phyloP scores from a whole-genome alignment of 2,888 invertebrate genomes.

The Danaus chrysippus region DNA sequence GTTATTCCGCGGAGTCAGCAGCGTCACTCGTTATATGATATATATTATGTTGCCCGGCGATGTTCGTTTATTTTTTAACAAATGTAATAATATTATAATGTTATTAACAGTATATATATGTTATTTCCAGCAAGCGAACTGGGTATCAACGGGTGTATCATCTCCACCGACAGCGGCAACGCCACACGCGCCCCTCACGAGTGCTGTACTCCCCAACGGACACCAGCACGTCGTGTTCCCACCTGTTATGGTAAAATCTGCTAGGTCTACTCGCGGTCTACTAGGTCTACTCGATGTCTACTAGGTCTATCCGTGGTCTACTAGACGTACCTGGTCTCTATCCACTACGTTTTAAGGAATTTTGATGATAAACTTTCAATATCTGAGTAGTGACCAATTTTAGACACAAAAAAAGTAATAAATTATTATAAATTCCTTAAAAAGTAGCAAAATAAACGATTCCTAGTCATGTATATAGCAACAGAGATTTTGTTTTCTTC shows the following conservation, averaged over 20 bases:
- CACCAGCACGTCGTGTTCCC: conserved; percentile 62
- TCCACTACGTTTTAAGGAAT: conserved; percentile 7
- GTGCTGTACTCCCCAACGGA: conserved; percentile 77
- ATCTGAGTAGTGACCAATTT: too few species aligned
- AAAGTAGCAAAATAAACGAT: not conserved
- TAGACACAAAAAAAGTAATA: too few species aligned
- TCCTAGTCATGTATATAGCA: not conserved
- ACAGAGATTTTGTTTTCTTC: conserved; percentile 8
- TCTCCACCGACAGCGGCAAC: conserved; percentile 72
- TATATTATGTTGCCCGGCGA: too few species aligned
- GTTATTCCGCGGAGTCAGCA: too few species aligned
- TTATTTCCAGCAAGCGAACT: conserved; percentile 54
- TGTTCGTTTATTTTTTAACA: too few species aligned
- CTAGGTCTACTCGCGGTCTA: conserved; percentile 7
- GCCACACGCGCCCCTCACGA: conserved; percentile 72
- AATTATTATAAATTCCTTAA: not conserved
- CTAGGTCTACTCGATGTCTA: too few species aligned
- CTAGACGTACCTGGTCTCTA: not conserved
- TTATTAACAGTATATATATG: conserved; percentile 13
- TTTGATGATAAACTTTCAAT: not conserved
- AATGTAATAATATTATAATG: too few species aligned
- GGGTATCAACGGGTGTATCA: conserved; percentile 79
- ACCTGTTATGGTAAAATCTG: conserved; percentile 73
- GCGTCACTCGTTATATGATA: too few species aligned
- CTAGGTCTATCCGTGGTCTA: not conserved